Base-by-base conservation (phyloP, 2,797 vertebrate genomes). In the Peromyscus melanophrys region DNA sequence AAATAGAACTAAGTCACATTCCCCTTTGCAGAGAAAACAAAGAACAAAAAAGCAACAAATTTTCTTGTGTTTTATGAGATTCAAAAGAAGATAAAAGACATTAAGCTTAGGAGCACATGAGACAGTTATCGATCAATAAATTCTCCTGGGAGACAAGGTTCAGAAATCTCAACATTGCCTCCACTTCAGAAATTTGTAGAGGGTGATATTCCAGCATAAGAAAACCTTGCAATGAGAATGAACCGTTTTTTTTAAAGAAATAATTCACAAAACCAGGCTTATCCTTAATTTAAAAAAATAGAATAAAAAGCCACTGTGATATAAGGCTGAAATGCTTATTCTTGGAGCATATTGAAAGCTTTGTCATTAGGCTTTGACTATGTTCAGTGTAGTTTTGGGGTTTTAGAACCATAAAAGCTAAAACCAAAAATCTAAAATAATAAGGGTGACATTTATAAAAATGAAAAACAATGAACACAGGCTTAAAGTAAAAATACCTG, bases 361-460 rank as follows among this genome's bases (percentile, higher is more conserved):
- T 29, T 87, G 14, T 83, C n/a, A 78, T 11, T 34, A 83, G 29
- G 46, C 11, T 75, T 13, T 83, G 63, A 19, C 37, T 13, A 61
- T 59, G 14, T 46, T 92, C 29, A 92, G 3, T 59, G 6, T 69
- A 93, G 6, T 27, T 40, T 29, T 90, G 40, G 14, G 5, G 2
- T 69, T 40, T 63, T 5, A 78, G 27, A 90, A 12, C 59, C 4
- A 2, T 81, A 31, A 21, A 46, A 19, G n/a, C 11, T 69, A 52
- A 94, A 71, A 89, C 21, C 55, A 52, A 91, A 93, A 91, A 25
- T 63, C 9, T n/a, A 88, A 96, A 89, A 76, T 80, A 91, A 75
- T 29, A 67, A 84, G 6, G 63, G 21, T 90, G 37, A 92, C 52
- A 95, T 86, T 31, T 83, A 57, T 16, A 59, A 95, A 95, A 73